Conservation (phyloP, 2,113 vertebrate species). For the Orthochromis malagaraziensis region DNA sequence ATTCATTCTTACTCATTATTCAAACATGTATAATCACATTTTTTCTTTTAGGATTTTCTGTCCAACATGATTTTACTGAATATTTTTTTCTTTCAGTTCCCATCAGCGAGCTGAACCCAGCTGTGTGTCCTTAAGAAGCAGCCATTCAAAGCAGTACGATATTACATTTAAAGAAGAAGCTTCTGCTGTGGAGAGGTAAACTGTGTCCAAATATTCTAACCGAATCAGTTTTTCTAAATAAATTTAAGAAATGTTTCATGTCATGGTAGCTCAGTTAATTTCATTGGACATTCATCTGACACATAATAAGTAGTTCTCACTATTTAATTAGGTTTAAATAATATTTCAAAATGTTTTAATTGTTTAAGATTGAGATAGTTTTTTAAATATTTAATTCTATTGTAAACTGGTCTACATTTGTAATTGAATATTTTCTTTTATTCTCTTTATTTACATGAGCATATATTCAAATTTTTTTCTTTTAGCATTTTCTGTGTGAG, state of each 20-base stretch:
- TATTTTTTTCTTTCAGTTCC: background rate
- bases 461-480: fast-evolving
- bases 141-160: background rate
- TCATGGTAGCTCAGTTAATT: fast-evolving
- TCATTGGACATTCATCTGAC: background rate
- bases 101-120: background rate
- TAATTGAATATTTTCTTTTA: fast-evolving
- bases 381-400: background rate
- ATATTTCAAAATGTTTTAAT: fast-evolving
- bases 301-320: background rate
- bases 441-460: fast-evolving
- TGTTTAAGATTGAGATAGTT: fast-evolving
- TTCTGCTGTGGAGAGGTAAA: background rate
- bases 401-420: fast-evolving
- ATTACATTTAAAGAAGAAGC: background rate
- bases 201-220: background rate
- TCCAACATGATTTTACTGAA: background rate
- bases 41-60: background rate
- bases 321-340: background rate
- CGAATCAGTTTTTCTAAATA: fast-evolving
- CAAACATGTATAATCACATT: background rate
- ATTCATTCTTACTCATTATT: fast-evolving
- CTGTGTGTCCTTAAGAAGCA: background rate
- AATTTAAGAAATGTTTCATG: fast-evolving
- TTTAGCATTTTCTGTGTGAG: background rate